Percentiles rank a stretch among this genome's conserved stretches.
These are phyloP conservation scores for Molothrus aeneus DNA, from an alignment of 2,797 vertebrate species.

Conservation along the genomic window DNA sequence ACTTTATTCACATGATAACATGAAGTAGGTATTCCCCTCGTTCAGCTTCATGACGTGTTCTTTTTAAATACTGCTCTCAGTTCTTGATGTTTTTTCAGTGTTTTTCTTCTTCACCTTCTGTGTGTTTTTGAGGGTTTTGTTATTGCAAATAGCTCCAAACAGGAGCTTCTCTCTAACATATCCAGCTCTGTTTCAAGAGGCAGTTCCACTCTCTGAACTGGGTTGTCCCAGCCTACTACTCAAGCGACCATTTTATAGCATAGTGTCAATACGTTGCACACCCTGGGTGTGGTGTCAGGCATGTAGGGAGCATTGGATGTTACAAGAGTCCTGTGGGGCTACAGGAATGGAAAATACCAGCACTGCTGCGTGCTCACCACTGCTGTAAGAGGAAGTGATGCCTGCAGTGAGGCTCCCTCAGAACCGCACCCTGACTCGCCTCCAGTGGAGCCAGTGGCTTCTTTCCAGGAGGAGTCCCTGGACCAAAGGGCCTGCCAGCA, in stretches of 20 bases:
- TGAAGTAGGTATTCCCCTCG: not conserved
- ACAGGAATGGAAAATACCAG: constrained; percentile 6
- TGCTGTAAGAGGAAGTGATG: not conserved
- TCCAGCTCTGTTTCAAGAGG: not conserved
- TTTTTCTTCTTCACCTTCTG: not conserved
- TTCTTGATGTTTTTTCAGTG: not conserved
- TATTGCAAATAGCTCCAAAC: not conserved
- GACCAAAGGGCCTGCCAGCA: not conserved
- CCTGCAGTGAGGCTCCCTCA: not conserved
- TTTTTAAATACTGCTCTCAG: not conserved
- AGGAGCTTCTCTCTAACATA: not conserved
- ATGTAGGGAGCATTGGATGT: not conserved
- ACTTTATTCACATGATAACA: not conserved
- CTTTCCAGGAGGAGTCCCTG: not conserved
- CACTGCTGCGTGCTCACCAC: not conserved
- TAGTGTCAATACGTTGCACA: not conserved
- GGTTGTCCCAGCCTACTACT: not conserved
- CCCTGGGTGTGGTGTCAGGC: not conserved
- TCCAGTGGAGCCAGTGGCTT: not conserved
- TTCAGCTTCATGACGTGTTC: not conserved
- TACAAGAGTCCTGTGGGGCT: not conserved
- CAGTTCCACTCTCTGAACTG: rapidly evolving
- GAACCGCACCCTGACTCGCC: rapidly evolving
- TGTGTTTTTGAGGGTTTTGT: not conserved
- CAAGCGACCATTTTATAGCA: not conserved